These are phyloP conservation scores for Melanostigma gelatinosum DNA, from an alignment of 2,113 vertebrate genomes.

Conservation along the genomic window DNA sequence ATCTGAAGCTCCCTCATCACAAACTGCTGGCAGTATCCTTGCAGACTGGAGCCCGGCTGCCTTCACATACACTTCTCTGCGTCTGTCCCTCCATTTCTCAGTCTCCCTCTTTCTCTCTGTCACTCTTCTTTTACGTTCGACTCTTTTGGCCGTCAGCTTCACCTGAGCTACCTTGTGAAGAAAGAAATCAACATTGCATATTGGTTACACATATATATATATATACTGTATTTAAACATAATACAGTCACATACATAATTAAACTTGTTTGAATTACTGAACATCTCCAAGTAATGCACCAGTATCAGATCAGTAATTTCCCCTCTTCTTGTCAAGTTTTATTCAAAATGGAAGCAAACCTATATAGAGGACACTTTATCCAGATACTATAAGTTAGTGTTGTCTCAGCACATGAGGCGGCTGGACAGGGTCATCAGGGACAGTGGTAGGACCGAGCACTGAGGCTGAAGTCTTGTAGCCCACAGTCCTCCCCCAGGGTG, in stretches of 20 bases:
- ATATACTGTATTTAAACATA: neutral
- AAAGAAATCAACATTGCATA: neutral
- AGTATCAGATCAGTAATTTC: neutral
- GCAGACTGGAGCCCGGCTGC: neutral
- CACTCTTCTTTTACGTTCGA: neutral
- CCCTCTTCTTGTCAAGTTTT: neutral
- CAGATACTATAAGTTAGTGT: constrained; percentile 15
- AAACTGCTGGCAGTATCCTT: constrained; percentile 30
- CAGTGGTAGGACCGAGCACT: constrained; percentile 35
- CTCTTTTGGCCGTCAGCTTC: neutral
- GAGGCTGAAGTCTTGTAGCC: constrained; percentile 69
- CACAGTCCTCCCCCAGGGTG: constrained; percentile 61
- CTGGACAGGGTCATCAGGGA: constrained; percentile 54
- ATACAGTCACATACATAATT: neutral
- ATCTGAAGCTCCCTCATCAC: constrained; percentile 59
- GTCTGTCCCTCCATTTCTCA: neutral
- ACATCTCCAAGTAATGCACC: neutral
- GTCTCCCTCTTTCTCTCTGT: neutral
- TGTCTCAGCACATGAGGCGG: constrained; percentile 21
- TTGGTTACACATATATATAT: neutral
- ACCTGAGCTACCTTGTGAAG: constrained; percentile 1
- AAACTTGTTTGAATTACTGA: neutral
- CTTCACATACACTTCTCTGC: neutral
- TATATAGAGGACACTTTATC: neutral
- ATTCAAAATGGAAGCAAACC: neutral